Conservation (phyloP, 2,888 invertebrate genomes). For the Crematogaster levior region DNA sequence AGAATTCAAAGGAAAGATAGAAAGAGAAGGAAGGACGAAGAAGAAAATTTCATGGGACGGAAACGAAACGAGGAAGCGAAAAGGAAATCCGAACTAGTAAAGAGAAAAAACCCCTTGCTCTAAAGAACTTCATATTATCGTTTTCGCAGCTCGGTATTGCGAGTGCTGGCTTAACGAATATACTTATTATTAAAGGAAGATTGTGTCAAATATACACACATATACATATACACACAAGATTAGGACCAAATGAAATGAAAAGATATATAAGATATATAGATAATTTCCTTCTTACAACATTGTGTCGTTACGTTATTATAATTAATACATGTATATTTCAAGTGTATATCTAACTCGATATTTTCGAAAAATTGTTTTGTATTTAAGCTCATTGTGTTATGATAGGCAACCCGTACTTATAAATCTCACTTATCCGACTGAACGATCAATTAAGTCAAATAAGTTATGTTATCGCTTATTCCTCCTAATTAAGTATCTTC, state of each 20-base stretch:
- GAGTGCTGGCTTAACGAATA: conserved; percentile 62
- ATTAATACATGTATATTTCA: background rate
- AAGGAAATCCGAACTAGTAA: conserved; percentile 17
- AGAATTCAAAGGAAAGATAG: conserved; percentile 41
- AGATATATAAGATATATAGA: too few species aligned
- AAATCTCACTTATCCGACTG: conserved; percentile 52
- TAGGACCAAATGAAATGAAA: background rate
- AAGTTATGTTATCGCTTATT: conserved; percentile 1
- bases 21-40: conserved; percentile 45
- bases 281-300: background rate
- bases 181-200: conserved; percentile 76
- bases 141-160: conserved; percentile 58
- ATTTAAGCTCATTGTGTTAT: conserved; percentile 63
- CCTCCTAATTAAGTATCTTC: background rate
- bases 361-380: conserved; percentile 41
- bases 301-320: background rate
- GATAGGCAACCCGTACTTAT: conserved; percentile 56
- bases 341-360: background rate
- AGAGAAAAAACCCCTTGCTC: conserved; percentile 1
- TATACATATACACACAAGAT: background rate
- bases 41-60: conserved; percentile 50
- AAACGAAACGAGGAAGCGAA: conserved; percentile 36
- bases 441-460: background rate
- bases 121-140: conserved; percentile 22
- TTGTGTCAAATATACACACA: conserved; percentile 68